A percentile compares a stretch with the other conserved stretches of the same genome.
Evolutionary conservation across 2,888 invertebrate genomes (phyloP).

Genomic region (Rhaphigaster nebulosa): DNA sequence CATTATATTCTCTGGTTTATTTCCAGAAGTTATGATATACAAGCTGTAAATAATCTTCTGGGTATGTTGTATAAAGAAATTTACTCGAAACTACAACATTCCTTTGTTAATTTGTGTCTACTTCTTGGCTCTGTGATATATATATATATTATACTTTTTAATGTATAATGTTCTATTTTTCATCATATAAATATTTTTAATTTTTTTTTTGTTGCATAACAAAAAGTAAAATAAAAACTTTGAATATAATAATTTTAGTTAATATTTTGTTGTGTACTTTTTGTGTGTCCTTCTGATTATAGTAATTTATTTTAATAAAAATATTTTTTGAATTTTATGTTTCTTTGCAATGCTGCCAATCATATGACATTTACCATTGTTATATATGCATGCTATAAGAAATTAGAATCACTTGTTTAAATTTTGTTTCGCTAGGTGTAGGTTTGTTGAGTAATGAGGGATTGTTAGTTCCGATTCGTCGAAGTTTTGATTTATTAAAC

Average conservation of each 20-base stretch:
- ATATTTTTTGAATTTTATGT: not conserved
- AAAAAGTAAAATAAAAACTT: slow-evolving; percentile 12
- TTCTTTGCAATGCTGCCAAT: not conserved
- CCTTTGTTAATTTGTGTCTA: slow-evolving; percentile 28
- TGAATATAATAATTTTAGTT: slow-evolving; percentile 7
- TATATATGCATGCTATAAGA: not conserved
- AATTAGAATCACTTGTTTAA: not conserved
- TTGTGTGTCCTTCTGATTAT: not conserved
- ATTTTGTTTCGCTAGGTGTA: not conserved
- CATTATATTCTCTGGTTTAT: slow-evolving; percentile 15
- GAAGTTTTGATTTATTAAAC: not conserved
- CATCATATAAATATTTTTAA: not conserved
- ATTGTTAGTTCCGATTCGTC: not conserved
- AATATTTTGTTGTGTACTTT: not conserved
- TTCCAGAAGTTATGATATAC: slow-evolving; percentile 20
- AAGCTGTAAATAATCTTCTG: not conserved
- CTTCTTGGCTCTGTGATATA: slow-evolving; percentile 46
- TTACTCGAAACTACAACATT: slow-evolving; percentile 28
- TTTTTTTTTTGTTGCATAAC: slow-evolving; percentile 12
- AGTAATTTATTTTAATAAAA: slow-evolving; percentile 21
- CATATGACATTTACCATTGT: not conserved
- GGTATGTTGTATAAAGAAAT: slow-evolving; percentile 3
- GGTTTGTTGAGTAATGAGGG: not conserved
- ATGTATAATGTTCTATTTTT: slow-evolving; percentile 34
- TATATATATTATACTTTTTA: slow-evolving; percentile 15